These are phyloP conservation scores for Phytoseiulus persimilis DNA, from an alignment of 2,888 invertebrate species.

Conservation along the genomic window DNA sequence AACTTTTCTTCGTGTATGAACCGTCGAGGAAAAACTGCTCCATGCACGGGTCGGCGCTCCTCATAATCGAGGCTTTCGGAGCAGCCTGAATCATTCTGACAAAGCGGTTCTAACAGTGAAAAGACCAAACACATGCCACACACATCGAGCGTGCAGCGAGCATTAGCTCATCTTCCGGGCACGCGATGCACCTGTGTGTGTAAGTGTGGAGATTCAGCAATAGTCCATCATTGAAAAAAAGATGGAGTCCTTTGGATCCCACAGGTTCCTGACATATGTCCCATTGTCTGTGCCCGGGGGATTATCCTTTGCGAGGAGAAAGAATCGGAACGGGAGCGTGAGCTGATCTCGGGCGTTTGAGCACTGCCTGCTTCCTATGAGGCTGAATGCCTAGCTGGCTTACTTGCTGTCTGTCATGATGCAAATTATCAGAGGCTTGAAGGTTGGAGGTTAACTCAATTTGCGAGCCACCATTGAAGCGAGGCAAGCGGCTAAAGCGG, in stretches of 20 bases:
- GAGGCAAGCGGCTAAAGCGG: background rate
- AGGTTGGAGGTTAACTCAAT: conserved; percentile 38
- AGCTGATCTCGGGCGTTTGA: background rate
- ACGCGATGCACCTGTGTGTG: background rate
- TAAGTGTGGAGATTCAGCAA: background rate
- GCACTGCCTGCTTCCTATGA: conserved; percentile 1
- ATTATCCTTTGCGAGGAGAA: background rate
- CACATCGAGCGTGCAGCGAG: background rate
- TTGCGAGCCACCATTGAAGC: conserved; percentile 1
- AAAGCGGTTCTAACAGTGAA: background rate
- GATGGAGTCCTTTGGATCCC: background rate
- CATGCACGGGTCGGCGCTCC: too few species aligned
- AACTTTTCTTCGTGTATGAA: too few species aligned
- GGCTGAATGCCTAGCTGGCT: background rate
- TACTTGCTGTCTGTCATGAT: background rate
- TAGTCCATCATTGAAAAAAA: background rate
- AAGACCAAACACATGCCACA: background rate
- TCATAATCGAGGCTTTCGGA: background rate
- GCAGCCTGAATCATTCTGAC: background rate
- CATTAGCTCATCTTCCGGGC: background rate
- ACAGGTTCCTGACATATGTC: background rate
- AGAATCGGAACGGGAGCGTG: background rate
- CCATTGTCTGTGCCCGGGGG: background rate
- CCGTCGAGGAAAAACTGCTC: too few species aligned
- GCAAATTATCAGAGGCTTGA: conserved; percentile 32